Conservation (phyloP, 2,113 vertebrate species). For the Lycaon pictus region DNA sequence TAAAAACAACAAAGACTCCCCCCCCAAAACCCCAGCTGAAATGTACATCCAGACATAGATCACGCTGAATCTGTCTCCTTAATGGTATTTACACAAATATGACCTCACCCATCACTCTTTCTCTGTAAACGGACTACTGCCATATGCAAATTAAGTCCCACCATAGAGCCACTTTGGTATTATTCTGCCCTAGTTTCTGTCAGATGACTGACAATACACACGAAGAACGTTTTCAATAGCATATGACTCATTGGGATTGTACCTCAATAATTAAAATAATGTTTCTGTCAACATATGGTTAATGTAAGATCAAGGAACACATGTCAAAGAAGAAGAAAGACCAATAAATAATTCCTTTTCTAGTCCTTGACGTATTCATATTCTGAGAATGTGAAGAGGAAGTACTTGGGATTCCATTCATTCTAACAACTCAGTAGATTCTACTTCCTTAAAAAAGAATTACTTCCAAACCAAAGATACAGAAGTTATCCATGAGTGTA, state of each 20-base stretch:
- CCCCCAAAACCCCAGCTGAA: background rate
- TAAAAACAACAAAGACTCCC: background rate
- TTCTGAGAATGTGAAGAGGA: conserved; percentile 54
- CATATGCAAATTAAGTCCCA: conserved; percentile 61
- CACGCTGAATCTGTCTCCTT: background rate
- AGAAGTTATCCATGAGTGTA: conserved; percentile 18
- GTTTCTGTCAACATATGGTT: conserved; percentile 45
- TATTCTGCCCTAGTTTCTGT: conserved; percentile 34
- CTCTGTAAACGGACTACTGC: conserved; percentile 17
- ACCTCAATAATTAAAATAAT: conserved; percentile 73
- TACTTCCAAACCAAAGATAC: background rate
- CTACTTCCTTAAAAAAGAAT: conserved; percentile 65
- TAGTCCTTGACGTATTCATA: background rate
- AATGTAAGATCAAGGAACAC: conserved; percentile 35
- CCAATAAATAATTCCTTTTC: conserved; percentile 19
- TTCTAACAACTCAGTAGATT: conserved; percentile 65
- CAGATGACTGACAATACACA: conserved; percentile 49
- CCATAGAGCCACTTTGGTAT: conserved; percentile 39
- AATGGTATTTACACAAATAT: background rate
- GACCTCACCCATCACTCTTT: background rate
- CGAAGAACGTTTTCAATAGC: background rate
- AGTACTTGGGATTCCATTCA: conserved; percentile 13
- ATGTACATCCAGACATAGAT: background rate
- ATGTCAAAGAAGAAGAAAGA: conserved; percentile 34
- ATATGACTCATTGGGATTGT: conserved; percentile 23